Base-by-base conservation (phyloP, 2,113 vertebrate genomes). In the Podarcis muralis region DNA sequence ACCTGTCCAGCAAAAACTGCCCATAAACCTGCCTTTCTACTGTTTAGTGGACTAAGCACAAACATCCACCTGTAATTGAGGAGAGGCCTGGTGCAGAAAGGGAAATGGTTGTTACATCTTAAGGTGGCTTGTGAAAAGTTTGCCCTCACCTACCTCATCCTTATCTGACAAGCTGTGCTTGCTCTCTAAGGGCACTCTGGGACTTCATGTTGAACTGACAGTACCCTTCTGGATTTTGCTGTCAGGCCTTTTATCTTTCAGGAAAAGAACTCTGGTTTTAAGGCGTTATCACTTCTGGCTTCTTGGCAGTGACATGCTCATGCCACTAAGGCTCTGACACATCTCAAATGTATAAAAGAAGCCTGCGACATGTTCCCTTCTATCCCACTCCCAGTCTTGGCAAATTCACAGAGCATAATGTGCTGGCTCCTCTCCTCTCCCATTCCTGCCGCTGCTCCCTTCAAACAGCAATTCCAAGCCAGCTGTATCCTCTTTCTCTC, bases 401-500 rank as follows among this genome's bases (percentile, higher is more conserved):
- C 59, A 76, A 77, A 88, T 90, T 93, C 95, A 92, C 43, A 20
- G 80, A 86, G 15, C 65, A 83, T 84, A 59, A 12, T 74, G 88
- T 57, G 89, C 87, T 77, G 72, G 0, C 71, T 11, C 77, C 76
- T 69, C 82, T 72, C 66, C 1, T 15, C 25, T 3, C 7, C 27
- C 20, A 62, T 62, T 62, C 79, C 12, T 43, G 37, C 81, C 27
- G 30, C 53, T 68, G 12, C 57, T 27, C 87, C 57, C 88, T 92
- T 84, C 69, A 86, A 87, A 75, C 92, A 87, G 82, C 83, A 78
- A 87, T 94, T 94, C 93, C 71, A 57, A 83, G 53, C 91, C 85
- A 4, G 89, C 84, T 92, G 15, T 23, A 27, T 77, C 48, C 48
- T 43, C 43, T 48, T 11, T 93, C 74, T 43, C 32, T 65, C 22